Conservation (phyloP, 2,797 vertebrate species). For the Silurus lanzhouensis region DNA sequence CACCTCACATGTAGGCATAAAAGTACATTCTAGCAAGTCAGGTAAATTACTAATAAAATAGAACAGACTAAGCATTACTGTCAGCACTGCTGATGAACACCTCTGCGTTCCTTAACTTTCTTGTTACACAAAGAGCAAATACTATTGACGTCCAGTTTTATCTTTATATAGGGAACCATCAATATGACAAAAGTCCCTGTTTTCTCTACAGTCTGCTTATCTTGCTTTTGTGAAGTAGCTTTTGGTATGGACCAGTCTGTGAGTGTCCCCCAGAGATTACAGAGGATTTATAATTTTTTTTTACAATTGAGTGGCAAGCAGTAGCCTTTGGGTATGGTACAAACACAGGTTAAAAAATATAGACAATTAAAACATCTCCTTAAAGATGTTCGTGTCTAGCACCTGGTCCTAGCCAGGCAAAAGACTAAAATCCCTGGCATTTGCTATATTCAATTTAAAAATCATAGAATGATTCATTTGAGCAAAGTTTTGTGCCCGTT, state of each 20-base stretch:
- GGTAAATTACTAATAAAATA: background rate
- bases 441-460: background rate
- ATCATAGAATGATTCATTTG: background rate
- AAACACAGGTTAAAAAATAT: constrained; percentile 23
- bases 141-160: background rate
- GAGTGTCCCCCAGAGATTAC: constrained; percentile 31
- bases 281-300: constrained; percentile 40
- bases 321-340: constrained; percentile 24
- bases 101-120: background rate
- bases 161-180: background rate
- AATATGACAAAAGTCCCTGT: background rate
- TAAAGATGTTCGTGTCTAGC: constrained; percentile 35
- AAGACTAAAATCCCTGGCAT: background rate
- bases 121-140: background rate
- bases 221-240: background rate
- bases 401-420: background rate
- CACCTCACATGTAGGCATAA: background rate
- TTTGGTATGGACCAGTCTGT: constrained; percentile 32
- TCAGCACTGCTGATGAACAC: background rate
- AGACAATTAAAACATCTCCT: constrained; percentile 26
- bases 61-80: background rate
- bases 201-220: background rate
- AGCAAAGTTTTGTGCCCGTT: no score
- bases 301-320: constrained; percentile 26
- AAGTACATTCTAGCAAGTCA: background rate